phyloP scores from a whole-genome alignment of 1,140 invertebrate genomes.

The Hyles vespertilio region DNA sequence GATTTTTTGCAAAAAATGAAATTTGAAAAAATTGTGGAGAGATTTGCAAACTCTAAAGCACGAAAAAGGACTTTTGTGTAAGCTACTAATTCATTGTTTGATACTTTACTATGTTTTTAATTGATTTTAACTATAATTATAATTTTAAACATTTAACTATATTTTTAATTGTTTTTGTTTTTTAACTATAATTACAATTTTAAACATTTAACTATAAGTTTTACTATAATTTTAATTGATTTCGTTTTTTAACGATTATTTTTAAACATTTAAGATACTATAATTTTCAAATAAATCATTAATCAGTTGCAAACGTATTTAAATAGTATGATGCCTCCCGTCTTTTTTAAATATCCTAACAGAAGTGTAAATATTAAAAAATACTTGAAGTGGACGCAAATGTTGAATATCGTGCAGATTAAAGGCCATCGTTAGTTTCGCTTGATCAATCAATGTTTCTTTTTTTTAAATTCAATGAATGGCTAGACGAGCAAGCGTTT shows the following conservation, averaged over 20 bases:
- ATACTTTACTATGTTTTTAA: too few relatives aligned
- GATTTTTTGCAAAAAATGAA: not conserved
- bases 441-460: too few relatives aligned
- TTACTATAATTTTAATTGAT: too few relatives aligned
- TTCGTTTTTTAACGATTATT: too few relatives aligned
- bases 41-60: constrained; percentile 4
- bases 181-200: too few relatives aligned
- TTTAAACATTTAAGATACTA: not conserved
- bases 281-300: constrained; percentile 8
- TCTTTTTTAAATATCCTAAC: not conserved
- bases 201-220: too few relatives aligned
- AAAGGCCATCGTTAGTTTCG: too few relatives aligned
- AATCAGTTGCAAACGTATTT: constrained; percentile 5
- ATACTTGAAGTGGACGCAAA: not conserved
- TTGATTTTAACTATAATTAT: not conserved
- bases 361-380: not conserved
- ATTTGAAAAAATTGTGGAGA: not conserved
- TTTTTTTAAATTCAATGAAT: too few relatives aligned
- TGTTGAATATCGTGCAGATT: too few relatives aligned
- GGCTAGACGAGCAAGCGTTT: too few relatives aligned
- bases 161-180: too few relatives aligned
- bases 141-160: too few relatives aligned
- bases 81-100: not conserved
- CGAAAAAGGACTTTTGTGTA: constrained; percentile 5
- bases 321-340: not conserved